A percentile compares a stretch with the other conserved stretches of the same genome.
These are phyloP conservation scores for Zonotrichia leucophrys DNA, from an alignment of 2,113 vertebrate species.

Conservation along the genomic window DNA sequence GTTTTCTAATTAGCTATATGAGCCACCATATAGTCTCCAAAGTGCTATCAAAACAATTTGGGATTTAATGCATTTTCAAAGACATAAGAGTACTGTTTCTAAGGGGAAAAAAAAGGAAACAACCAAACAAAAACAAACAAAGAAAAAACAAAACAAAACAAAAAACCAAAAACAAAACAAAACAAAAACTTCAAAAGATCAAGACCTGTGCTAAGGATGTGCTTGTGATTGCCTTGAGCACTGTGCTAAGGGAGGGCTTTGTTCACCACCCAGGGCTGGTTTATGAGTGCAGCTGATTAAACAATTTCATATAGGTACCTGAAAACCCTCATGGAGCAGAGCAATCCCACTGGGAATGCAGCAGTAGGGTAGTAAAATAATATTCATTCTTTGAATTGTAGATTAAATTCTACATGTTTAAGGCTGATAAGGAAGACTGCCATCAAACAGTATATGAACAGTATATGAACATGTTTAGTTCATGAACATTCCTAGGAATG, in stretches of 20 bases:
- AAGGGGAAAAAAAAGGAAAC: neutral
- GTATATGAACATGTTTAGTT: neutral
- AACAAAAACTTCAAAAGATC: neutral
- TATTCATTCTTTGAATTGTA: neutral
- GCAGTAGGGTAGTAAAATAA: neutral
- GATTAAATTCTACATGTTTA: neutral
- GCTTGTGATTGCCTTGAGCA: accelerated
- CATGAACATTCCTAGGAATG: neutral
- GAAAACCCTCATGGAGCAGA: neutral
- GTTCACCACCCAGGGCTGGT: neutral
- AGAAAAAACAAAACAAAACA: neutral
- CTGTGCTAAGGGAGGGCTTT: neutral
- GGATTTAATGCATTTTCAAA: neutral
- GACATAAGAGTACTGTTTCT: neutral
- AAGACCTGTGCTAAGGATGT: neutral
- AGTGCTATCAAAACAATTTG: neutral
- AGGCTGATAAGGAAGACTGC: neutral
- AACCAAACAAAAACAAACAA: neutral
- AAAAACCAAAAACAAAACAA: neutral
- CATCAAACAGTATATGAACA: neutral
- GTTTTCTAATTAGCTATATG: neutral
- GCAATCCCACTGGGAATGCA: neutral
- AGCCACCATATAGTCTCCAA: neutral
- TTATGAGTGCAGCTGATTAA: neutral
- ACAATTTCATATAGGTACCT: neutral